Evolutionary conservation across 2,888 invertebrate species (phyloP).

Genomic region (Pammene aurita): DNA sequence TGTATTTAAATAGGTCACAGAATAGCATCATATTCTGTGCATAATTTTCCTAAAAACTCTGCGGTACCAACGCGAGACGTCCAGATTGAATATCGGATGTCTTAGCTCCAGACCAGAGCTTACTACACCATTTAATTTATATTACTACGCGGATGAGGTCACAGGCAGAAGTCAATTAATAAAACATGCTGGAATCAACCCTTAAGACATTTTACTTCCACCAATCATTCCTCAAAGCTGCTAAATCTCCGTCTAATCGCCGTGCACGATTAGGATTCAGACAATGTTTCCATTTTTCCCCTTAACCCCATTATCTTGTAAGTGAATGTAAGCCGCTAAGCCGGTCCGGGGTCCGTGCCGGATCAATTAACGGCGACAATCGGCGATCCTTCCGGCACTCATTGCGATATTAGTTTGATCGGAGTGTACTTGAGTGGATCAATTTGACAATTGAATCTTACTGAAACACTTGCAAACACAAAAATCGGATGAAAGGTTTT

Average conservation of each 20-base stretch:
- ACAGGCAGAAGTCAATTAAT: too few species aligned
- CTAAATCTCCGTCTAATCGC: conserved; percentile 9
- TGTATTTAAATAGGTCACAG: too few species aligned
- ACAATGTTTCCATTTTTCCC: conserved; percentile 36
- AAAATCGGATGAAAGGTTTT: too few species aligned
- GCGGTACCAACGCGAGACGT: too few species aligned
- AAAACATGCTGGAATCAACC: neutral
- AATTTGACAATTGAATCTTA: neutral
- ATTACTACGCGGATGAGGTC: too few species aligned
- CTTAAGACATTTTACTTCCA: neutral
- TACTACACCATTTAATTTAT: too few species aligned
- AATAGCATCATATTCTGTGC: too few species aligned
- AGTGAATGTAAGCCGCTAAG: conserved; percentile 35
- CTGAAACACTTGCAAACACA: too few species aligned
- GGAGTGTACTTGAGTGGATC: conserved; percentile 4
- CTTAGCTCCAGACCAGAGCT: too few species aligned
- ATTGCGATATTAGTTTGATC: conserved; percentile 22
- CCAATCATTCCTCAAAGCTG: neutral
- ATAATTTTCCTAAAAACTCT: too few species aligned
- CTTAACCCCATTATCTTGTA: conserved; percentile 29
- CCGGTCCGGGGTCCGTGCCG: conserved; percentile 4
- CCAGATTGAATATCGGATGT: too few species aligned
- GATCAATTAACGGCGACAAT: conserved; percentile 30
- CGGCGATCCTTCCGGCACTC: conserved; percentile 24
- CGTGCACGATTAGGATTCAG: conserved; percentile 12